Percentiles rank a stretch among this genome's conserved stretches.
Conservation (phyloP, 2,113 vertebrate species). For the Oryzias curvinotus region DNA sequence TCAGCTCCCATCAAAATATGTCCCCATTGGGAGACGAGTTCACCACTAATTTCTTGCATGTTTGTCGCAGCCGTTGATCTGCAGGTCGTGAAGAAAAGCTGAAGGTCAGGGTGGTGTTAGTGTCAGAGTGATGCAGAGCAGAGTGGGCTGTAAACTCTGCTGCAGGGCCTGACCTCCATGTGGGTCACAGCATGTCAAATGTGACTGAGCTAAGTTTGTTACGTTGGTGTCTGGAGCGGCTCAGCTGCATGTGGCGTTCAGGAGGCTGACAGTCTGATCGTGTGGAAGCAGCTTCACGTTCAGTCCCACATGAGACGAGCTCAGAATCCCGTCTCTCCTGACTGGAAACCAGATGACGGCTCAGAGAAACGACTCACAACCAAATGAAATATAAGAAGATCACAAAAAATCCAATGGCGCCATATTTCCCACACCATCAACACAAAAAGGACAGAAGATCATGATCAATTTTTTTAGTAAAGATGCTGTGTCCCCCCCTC, state of each 20-base stretch:
- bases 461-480: too few relatives aligned
- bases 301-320: too few relatives aligned
- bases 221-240: slow-evolving; percentile 24
- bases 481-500: too few relatives aligned
- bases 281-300: too few relatives aligned
- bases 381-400: too few relatives aligned
- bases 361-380: too few relatives aligned
- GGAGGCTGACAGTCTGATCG: neutral
- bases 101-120: slow-evolving; percentile 1
- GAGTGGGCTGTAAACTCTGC: slow-evolving; percentile 67
- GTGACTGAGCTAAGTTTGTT: slow-evolving; percentile 52
- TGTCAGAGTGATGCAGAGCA: slow-evolving; percentile 57
- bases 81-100: slow-evolving; percentile 66
- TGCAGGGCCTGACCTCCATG: slow-evolving; percentile 44
- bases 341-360: too few relatives aligned
- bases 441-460: too few relatives aligned
- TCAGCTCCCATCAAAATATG: slow-evolving; percentile 6
- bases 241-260: slow-evolving; percentile 22
- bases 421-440: too few relatives aligned
- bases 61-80: slow-evolving; percentile 45
- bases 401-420: too few relatives aligned
- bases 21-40: slow-evolving; percentile 22
- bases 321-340: too few relatives aligned
- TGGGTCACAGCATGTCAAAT: slow-evolving; percentile 40
- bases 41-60: slow-evolving; percentile 38